Evolutionary conservation across 92 coral and sea anemone species (phyloP), one percentile per base, ranked within the genome.

Genomic region (Epizoanthus illoricatus): DNA sequence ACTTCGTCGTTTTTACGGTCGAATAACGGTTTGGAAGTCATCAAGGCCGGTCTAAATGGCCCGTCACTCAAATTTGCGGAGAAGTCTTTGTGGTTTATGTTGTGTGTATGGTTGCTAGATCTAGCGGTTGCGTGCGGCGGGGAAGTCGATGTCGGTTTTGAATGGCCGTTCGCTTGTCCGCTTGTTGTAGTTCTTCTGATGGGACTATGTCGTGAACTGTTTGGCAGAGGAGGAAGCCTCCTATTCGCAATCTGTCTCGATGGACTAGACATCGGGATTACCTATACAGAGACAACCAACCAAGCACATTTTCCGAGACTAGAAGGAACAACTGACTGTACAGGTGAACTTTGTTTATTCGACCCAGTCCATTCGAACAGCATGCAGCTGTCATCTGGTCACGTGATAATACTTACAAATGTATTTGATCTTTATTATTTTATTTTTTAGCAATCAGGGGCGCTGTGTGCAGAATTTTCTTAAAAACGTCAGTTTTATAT

Each of bases 1-100:
- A 88, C 74, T 17, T 91, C 92, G 18, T 76, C 86, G 17, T 42
- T 61, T n/a, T 89, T 73, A 42, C 89, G 85, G 42, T 84, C 87
- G 20, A 80, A 91, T 5, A 90, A 75, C 61, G 90, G 97, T 85
- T 92, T 94, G 2, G 91, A 90, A 80, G 90, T 90, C 40, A 91
- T 92, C 70, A 96, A 80, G 3, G 99, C 99, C 41, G 99, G 97
- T 61, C 99, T 89, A 79, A 96, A 96, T 11, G 99, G 99, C 28
- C 99, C 98, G 69, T 93, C 94, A 74, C 86, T 89, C 42, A 95
- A 88, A 56, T 76, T 87, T 69, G 89, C 88, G 81, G 91, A 89
- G 59, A 93, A 87, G 85, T 94, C 98, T 76, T 89, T 91, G 86
- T 91, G 96, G 60, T 86, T 85, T 43, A 86, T 92, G 71, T 80